Conservation (phyloP, 2,113 vertebrate species). For the Alosa alosa region DNA sequence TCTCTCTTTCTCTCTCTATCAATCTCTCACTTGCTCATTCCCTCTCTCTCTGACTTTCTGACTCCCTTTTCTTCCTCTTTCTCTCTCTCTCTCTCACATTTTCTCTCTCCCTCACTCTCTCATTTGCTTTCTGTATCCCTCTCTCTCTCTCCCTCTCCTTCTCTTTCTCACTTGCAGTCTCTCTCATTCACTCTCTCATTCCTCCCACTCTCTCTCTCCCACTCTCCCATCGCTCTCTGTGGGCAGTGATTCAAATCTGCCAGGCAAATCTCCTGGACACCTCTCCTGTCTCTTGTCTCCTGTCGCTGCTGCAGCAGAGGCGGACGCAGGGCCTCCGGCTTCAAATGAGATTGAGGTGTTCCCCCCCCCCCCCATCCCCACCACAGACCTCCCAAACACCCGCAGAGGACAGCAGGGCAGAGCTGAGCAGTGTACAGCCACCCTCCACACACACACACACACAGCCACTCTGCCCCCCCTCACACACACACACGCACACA, state of each 20-base stretch:
- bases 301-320: neutral
- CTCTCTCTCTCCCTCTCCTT: neutral
- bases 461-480: neutral
- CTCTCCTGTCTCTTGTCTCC: conserved; percentile 12
- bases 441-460: too few species aligned
- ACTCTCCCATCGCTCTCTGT: neutral
- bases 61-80: neutral
- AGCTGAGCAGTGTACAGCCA: neutral
- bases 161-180: neutral
- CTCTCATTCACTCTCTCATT: neutral
- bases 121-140: neutral
- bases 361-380: neutral
- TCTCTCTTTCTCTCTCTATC: neutral
- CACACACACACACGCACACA: neutral
- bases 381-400: neutral
- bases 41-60: neutral
- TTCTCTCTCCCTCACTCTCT: neutral
- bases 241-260: conserved; percentile 9
- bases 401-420: neutral
- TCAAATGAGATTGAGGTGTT: neutral
- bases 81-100: neutral
- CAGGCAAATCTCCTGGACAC: conserved; percentile 11
- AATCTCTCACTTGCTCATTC: neutral
- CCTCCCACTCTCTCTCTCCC: neutral
- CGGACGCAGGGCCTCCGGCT: neutral